These are phyloP conservation scores for Brachymystax lenok DNA, from an alignment of 2,797 vertebrate genomes.

Conservation along the genomic window DNA sequence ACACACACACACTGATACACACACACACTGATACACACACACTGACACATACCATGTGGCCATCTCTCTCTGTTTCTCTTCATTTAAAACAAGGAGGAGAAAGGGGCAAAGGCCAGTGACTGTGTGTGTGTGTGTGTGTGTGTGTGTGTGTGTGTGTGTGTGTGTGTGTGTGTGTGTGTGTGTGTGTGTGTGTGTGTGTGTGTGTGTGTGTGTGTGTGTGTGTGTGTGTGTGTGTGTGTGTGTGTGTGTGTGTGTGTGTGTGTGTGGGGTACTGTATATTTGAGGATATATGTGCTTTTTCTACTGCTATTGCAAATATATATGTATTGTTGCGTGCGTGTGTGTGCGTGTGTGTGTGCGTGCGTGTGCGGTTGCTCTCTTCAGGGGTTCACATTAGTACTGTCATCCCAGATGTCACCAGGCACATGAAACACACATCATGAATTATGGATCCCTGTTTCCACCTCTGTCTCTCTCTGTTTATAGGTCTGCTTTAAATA, in stretches of 20 bases:
- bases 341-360: conserved; percentile 38
- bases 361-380: conserved; percentile 45
- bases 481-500: conserved; percentile 11
- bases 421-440: conserved; percentile 80
- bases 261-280: too few species aligned
- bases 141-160: conserved; percentile 12
- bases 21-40: conserved; percentile 8
- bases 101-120: conserved; percentile 11
- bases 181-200: conserved; percentile 27
- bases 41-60: conserved; percentile 5
- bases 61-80: neutral
- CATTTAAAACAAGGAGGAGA: conserved; percentile 22
- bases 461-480: conserved; percentile 30
- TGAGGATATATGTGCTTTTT: conserved; percentile 11
- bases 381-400: conserved; percentile 80
- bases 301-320: conserved; percentile 25
- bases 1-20: conserved; percentile 36
- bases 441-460: conserved; percentile 81
- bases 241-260: conserved; percentile 24
- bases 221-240: conserved; percentile 15
- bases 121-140: conserved; percentile 30
- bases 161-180: conserved; percentile 10
- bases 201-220: conserved; percentile 12
- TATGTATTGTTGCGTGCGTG: conserved; percentile 23
- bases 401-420: conserved; percentile 81